phyloP scores from a whole-genome alignment of 2,797 vertebrate genomes.

The Dipus sagitta region DNA sequence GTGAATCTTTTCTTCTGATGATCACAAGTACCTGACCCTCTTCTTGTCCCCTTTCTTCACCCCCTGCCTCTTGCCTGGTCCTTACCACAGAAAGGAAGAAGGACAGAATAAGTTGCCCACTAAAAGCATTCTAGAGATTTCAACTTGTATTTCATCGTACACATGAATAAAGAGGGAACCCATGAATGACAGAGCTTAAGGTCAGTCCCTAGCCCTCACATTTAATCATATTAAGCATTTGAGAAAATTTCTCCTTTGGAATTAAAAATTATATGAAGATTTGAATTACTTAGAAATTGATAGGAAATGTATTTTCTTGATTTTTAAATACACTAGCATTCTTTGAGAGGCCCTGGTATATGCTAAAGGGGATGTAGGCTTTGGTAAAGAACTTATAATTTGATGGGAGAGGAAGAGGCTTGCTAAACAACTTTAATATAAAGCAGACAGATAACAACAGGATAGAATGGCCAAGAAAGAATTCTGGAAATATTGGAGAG shows the following conservation, averaged over 20 bases:
- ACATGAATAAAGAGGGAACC: background rate
- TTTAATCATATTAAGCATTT: background rate
- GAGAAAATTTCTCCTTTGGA: background rate
- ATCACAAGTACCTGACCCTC: background rate
- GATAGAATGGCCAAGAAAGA: background rate
- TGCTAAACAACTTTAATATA: background rate
- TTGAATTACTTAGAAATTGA: background rate
- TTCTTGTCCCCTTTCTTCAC: background rate
- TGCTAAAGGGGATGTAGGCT: background rate
- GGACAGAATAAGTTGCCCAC: background rate
- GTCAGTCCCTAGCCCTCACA: background rate
- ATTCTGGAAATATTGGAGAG: background rate
- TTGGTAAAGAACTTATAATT: background rate
- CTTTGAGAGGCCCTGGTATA: background rate
- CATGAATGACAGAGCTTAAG: background rate
- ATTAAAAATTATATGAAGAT: background rate
- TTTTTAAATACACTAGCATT: background rate
- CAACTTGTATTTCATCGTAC: background rate
- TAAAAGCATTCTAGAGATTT: background rate
- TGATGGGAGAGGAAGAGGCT: background rate
- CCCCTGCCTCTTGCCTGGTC: background rate
- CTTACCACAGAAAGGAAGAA: background rate
- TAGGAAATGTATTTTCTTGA: constrained; percentile 20
- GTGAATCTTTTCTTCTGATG: background rate
- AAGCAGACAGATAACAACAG: background rate